phyloP scores from a whole-genome alignment of 2,113 vertebrate genomes.

The Chionis minor region DNA sequence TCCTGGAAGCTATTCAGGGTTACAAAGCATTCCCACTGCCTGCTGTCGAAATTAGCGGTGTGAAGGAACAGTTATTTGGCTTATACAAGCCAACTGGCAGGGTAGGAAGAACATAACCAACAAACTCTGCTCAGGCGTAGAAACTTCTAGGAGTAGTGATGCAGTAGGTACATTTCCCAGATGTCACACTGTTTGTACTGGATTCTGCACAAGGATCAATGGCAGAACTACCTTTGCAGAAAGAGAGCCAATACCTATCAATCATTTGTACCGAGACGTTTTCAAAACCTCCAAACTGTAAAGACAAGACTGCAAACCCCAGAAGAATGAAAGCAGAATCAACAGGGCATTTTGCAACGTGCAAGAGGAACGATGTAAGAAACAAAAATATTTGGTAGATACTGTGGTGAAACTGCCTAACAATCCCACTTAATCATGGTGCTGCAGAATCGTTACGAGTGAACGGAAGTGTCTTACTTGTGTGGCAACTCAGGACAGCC shows the following conservation, averaged over 20 bases:
- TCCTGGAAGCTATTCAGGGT: background rate
- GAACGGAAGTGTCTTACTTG: slow-evolving; percentile 76
- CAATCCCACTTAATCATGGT: background rate
- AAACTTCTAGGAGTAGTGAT: background rate
- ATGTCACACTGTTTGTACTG: background rate
- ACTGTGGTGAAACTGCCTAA: background rate
- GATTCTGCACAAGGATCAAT: background rate
- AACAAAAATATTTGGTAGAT: background rate
- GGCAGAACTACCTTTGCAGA: background rate
- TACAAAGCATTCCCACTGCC: background rate
- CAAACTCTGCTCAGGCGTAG: background rate
- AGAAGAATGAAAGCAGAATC: background rate
- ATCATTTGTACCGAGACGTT: background rate
- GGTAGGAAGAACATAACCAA: background rate
- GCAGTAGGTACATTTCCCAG: background rate
- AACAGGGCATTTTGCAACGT: background rate
- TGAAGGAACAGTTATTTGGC: background rate
- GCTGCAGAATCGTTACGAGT: background rate
- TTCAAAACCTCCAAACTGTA: background rate
- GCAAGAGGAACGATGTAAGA: background rate
- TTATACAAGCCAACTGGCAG: background rate
- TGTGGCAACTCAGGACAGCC: slow-evolving; percentile 89
- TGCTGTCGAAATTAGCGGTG: background rate
- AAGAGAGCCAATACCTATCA: background rate
- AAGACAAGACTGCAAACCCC: background rate